Base-by-base conservation (phyloP, 2,113 vertebrate species). In the Pithys albifrons region DNA sequence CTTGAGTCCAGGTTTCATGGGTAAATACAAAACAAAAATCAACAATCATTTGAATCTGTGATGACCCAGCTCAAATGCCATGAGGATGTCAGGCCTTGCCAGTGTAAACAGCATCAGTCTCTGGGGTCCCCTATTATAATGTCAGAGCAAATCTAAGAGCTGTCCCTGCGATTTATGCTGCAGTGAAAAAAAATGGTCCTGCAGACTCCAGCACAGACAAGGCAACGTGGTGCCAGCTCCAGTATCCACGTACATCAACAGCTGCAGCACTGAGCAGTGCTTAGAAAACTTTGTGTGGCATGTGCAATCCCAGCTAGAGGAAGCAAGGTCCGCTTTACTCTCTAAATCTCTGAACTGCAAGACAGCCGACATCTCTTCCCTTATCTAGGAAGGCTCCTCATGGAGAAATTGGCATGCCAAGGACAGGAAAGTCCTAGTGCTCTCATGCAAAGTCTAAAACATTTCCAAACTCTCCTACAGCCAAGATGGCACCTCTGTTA, bases 21-120 rank as follows among this genome's bases (percentile, higher is more conserved):
- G 88, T 91, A 95, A 96, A 96, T 15, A 57, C 65, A 73, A 95
- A 97, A 96, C n/a, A 43, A 94, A 97, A 97, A 93, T 78, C 95
- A 91, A 81, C 59, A 89, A 80, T 78, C 70, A n/a, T 71, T 80
- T 89, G 61, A 84, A 81, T 94, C 92, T 79, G 83, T 4, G 0
- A 85, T 88, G 82, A 95, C 91, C 82, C 91, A 85, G 92, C 86
- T 88, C 86, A 88, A 86, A 92, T 66, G 94, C 93, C 75, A 33
- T 9, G 5, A 91, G 83, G 87, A 88, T 6, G 0, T 96, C 95
- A 91, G 94, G 70, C 80, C 87, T 89, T 95, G 92, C 93, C 91
- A 93, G 88, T 52, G 77, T 77, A 90, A 92, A 27, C 58, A 73
- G 80, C 8, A 2, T 54, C 91, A 18, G 78, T 84, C 91, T 93